phyloP scores from a whole-genome alignment of 2,888 invertebrate genomes.

The Labia minor region DNA sequence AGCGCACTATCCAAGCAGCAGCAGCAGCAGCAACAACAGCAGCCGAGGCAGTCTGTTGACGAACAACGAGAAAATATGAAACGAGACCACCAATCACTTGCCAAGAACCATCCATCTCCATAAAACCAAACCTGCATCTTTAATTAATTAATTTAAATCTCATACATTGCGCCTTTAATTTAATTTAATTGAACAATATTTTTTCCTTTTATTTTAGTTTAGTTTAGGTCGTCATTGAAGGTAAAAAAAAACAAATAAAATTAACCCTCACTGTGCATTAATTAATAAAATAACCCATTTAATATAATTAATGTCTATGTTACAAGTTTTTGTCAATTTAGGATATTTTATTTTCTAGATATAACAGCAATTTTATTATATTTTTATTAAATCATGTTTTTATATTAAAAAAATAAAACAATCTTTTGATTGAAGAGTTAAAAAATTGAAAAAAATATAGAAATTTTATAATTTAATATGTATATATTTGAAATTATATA shows the following conservation, averaged over 20 bases:
- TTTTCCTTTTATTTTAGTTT: neutral
- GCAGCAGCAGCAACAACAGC: neutral
- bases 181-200: neutral
- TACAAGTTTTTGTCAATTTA: neutral
- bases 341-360: neutral
- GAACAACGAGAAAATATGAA: no score
- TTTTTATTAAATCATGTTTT: neutral
- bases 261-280: neutral
- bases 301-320: neutral
- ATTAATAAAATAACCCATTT: slow-evolving; percentile 1
- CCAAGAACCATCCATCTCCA: no score
- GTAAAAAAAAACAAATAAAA: neutral
- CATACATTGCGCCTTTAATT: neutral
- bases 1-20: neutral
- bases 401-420: neutral
- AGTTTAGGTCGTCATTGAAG: neutral
- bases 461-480: neutral
- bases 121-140: no score
- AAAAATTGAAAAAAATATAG: neutral
- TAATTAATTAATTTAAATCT: neutral
- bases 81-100: no score
- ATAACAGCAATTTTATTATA: neutral
- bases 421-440: neutral
- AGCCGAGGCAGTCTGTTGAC: neutral
- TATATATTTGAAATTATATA: slow-evolving; percentile 2